Evolutionary conservation across 2,888 invertebrate genomes (phyloP).

Genomic region (Dorcus hopei): DNA sequence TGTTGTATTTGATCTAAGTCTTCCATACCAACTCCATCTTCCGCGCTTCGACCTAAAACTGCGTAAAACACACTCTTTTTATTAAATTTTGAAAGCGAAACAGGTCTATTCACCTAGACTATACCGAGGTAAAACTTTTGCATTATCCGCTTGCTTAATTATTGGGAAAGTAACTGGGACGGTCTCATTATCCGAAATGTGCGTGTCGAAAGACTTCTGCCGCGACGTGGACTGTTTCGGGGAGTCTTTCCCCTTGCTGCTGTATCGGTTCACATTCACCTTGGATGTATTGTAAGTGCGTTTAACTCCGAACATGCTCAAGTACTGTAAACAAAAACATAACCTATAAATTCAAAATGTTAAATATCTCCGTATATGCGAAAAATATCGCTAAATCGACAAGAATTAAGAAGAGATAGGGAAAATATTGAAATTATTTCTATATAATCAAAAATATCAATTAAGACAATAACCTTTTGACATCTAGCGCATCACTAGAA

Average conservation of each 20-base stretch:
- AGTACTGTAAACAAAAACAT: neutral
- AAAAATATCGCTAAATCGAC: no score
- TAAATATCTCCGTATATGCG: no score
- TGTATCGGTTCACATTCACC: conserved; percentile 52
- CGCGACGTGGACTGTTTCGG: conserved; percentile 55
- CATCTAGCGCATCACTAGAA: no score
- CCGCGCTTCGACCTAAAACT: conserved; percentile 64
- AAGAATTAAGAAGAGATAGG: no score
- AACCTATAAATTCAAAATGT: no score
- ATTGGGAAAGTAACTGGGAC: conserved; percentile 59
- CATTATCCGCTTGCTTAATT: conserved; percentile 68
- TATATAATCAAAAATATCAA: no score
- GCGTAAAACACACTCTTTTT: conserved; percentile 12
- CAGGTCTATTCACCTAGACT: conserved; percentile 46
- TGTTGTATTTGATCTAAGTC: conserved; percentile 84
- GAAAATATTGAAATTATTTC: no score
- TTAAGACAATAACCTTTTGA: no score
- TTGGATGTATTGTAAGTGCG: conserved; percentile 30
- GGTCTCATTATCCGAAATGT: conserved; percentile 48
- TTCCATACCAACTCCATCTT: conserved; percentile 80
- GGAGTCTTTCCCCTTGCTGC: conserved; percentile 53
- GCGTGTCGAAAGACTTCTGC: conserved; percentile 52
- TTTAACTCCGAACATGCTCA: conserved; percentile 19
- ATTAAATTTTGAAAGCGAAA: neutral
- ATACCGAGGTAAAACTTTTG: conserved; percentile 64